phyloP scores from a whole-genome alignment of 2,888 invertebrate species.

The Drosophila nr. medialis region DNA sequence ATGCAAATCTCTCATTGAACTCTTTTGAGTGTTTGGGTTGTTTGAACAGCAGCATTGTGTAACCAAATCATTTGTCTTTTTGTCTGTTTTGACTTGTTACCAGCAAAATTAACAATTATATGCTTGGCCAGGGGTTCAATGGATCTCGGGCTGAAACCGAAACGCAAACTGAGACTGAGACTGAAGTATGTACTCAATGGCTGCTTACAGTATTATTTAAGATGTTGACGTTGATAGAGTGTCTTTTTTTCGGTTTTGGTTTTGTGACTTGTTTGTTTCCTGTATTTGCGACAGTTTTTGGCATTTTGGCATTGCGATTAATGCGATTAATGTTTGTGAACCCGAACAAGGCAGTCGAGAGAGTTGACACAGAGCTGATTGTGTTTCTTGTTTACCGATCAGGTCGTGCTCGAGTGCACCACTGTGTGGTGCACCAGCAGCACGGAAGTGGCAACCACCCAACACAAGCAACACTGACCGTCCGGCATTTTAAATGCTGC shows the following conservation, averaged over 20 bases:
- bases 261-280: conserved; percentile 52
- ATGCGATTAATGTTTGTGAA: conserved; percentile 53
- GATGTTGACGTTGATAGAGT: conserved; percentile 72
- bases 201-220: conserved; percentile 50
- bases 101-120: conserved; percentile 53
- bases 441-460: conserved; percentile 33
- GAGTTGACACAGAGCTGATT: conserved; percentile 35
- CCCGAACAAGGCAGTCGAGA: conserved; percentile 10
- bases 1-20: conserved; percentile 19
- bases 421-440: conserved; percentile 13
- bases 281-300: conserved; percentile 45
- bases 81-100: conserved; percentile 25
- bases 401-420: conserved; percentile 51
- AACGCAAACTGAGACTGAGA: conserved; percentile 9
- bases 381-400: conserved; percentile 10
- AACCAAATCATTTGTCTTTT: conserved; percentile 49
- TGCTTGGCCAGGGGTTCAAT: conserved; percentile 49
- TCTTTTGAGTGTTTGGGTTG: conserved; percentile 14
- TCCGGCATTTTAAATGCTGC: conserved; percentile 40
- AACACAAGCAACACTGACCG: conserved; percentile 3
- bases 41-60: conserved; percentile 48
- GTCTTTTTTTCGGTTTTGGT: conserved; percentile 28
- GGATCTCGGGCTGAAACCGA: conserved; percentile 24
- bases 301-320: conserved; percentile 32
- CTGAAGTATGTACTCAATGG: conserved; percentile 39